Evolutionary conservation across 2,888 invertebrate genomes (phyloP), one percentile per base, ranked within the genome.

Genomic region (Hydrotaea cyrtoneurina): DNA sequence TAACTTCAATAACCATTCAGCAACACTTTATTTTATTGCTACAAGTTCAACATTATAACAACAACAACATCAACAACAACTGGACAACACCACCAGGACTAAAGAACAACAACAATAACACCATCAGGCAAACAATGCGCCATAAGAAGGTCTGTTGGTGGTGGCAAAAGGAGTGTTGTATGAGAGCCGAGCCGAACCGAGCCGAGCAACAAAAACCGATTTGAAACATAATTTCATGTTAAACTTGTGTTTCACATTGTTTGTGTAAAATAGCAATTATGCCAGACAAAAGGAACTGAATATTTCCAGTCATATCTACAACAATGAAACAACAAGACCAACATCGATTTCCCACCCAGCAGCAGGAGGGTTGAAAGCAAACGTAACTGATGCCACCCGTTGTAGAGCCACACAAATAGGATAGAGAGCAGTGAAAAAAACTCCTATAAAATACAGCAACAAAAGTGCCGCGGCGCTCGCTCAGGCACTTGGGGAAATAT

Each of bases 1-100:
- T 91, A 91, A 91, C 90, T 91, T 91, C 91, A 89, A 91, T 89
- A 90, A 89, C 90, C 90, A 90, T 90, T 91, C 91, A 91, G 90
- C 90, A 91, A 90, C 91, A 91, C 90, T 91, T 91, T 91, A 90
- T 90, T 91, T 91, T 90, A 91, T 91, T 89, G 89, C 89, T 75
- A 57, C 76, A 78, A 76, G 50, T 76, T 46, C 43, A 72, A 46
- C 74, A 31, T 36, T 19, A 55, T 5, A 72, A 19, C 31, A 39
- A 15, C 53, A 50, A 55, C 17, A 80, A 53, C 36, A 36, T 8
- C 36, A 36, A 3, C 36, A 36, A 8, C 3, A 69, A 15, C n/a
- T 17, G 23, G 17, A 76, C 43, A 64, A 55, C 39, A 62, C 75
- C 72, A 81, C 53, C 77, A 75, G 69, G 75, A 26, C 53, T 21